Evolutionary conservation across 2,797 vertebrate genomes (phyloP), one percentile per base, ranked within the genome.

Genomic region (Myiotriccus ornatus): DNA sequence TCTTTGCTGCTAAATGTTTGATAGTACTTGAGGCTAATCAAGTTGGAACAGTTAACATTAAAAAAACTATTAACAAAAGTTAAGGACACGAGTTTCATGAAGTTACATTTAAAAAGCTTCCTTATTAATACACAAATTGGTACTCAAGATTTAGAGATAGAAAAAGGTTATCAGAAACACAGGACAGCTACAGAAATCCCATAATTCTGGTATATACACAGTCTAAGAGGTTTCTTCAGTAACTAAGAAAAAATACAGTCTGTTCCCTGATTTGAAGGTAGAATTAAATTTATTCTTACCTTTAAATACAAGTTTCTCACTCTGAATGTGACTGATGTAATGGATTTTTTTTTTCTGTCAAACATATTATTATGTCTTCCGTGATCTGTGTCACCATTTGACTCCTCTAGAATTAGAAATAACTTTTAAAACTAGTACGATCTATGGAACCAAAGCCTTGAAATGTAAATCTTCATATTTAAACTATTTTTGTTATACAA

Each of bases 241-340:
- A 7, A 30, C 7, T 56, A 47, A 11, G 5, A 27, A 62, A 86
- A 74, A 43, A 34, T 3, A 1, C 10, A 8, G 4, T 49, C 17
- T 62, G n/a, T 53, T 34, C 13, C 2, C 6, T 18, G 3, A 25
- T 32, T 63, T 8, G 2, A 68, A 68, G 7, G 3, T 39, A 18
- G 69, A 27, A 49, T 50, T 57, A 57, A 47, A 43, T 55, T 83
- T 63, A 20, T 56, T 16, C 0, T 81, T 71, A n/a, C 3, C 2
- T 63, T 43, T 67, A 77, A 62, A 47, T 12, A 23, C 3, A 71
- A 32, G 3, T 62, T 69, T 67, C 14, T 88, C 3, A 14, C 4
- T 55, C n/a, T 63, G 60, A 87, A 30, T 7, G 17, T 35, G 30
- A 32, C 2, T 0, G 0, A 4, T 37, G 7, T 47, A 0, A 39